These are phyloP conservation scores for Zootermopsis nevadensis DNA, from an alignment of 2,888 invertebrate species.

Conservation along the genomic window DNA sequence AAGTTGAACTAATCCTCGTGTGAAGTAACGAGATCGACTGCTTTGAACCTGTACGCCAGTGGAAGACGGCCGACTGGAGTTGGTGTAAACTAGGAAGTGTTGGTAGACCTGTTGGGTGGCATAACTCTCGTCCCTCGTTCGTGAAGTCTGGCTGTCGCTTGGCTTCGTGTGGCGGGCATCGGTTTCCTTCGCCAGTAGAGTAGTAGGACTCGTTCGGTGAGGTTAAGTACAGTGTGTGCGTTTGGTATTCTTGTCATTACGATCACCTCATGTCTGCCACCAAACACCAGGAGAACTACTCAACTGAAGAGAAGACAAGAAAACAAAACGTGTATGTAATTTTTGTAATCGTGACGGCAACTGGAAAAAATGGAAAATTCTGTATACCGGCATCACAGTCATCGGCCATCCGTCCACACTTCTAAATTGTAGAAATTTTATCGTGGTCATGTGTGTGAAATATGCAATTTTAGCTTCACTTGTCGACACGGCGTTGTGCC, in stretches of 20 bases:
- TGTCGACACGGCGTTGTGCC: neutral
- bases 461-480: neutral
- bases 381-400: neutral
- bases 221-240: neutral
- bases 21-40: too few relatives aligned
- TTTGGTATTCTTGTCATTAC: neutral
- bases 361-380: neutral
- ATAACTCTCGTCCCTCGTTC: neutral
- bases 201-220: neutral
- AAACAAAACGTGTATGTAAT: neutral
- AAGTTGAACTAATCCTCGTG: too few relatives aligned
- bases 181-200: slow-evolving; percentile 26
- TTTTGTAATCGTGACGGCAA: neutral
- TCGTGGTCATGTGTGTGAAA: neutral
- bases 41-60: too few relatives aligned
- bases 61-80: neutral
- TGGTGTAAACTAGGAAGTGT: slow-evolving; percentile 12
- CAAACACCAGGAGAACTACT: neutral
- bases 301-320: neutral
- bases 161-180: neutral
- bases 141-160: neutral
- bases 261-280: neutral
- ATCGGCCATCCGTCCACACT: slow-evolving; percentile 11
- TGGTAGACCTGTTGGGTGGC: slow-evolving; percentile 2
- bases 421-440: neutral